Evolutionary conservation across 2,113 vertebrate species (phyloP).

Genomic region (Aspiorhynchus laticeps): DNA sequence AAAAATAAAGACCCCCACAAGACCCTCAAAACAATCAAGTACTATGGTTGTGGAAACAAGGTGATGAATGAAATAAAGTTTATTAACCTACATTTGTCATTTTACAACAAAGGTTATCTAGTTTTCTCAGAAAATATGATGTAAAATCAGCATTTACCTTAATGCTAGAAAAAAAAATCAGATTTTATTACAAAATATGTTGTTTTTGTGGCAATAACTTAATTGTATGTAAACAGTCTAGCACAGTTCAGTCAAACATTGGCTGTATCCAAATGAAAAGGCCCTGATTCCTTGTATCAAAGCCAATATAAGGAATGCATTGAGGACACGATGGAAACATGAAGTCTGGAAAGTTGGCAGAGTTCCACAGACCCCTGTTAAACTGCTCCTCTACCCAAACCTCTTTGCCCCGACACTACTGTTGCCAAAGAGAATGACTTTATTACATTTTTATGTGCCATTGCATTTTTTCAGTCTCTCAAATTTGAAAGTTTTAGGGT

Average conservation of each 20-base stretch:
- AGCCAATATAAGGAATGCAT: conserved; percentile 27
- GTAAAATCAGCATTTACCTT: neutral
- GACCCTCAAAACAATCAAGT: neutral
- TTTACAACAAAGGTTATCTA: neutral
- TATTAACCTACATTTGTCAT: neutral
- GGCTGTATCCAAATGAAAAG: neutral
- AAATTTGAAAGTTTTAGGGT: neutral
- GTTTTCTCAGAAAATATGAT: no score
- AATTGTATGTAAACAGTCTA: neutral
- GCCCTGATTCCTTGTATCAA: neutral
- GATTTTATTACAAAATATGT: conserved; percentile 1
- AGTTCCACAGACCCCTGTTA: conserved; percentile 45
- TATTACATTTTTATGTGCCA: conserved; percentile 43
- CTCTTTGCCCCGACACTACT: conserved; percentile 10
- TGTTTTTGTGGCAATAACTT: neutral
- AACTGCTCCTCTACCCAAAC: conserved; percentile 41
- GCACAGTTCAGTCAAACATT: neutral
- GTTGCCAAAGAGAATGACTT: conserved; percentile 53
- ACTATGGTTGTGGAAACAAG: neutral
- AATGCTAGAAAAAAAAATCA: neutral
- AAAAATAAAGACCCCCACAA: neutral
- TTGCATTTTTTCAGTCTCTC: conserved; percentile 45
- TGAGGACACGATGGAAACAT: conserved; percentile 19
- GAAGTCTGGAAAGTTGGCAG: conserved; percentile 55
- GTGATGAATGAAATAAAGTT: neutral